phyloP scores from a whole-genome alignment of 2,113 vertebrate species.

The Ctenodactylus gundi region DNA sequence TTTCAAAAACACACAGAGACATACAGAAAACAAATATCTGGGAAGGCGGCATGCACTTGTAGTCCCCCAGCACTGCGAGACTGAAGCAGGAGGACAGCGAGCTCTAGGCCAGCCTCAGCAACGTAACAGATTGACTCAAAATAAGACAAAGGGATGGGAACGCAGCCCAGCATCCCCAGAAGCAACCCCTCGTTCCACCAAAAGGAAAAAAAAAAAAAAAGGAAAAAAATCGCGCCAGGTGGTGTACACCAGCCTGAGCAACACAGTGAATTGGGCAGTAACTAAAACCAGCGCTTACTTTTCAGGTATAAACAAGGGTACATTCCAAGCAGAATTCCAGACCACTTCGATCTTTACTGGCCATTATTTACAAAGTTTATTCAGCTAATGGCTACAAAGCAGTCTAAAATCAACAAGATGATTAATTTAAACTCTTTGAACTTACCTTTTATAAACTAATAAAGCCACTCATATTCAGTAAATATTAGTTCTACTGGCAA shows the following conservation, averaged over 20 bases:
- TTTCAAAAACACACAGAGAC: not conserved
- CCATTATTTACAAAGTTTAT: not conserved
- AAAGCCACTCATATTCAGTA: not conserved
- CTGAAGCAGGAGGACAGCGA: not conserved
- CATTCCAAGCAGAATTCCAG: slow-evolving; percentile 22
- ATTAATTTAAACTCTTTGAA: slow-evolving; percentile 31
- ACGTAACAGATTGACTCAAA: not conserved
- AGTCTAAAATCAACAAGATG: not conserved
- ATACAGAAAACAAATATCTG: too few species aligned
- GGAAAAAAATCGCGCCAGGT: not conserved
- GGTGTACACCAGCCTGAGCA: not conserved
- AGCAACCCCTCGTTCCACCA: not conserved
- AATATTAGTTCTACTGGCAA: not conserved
- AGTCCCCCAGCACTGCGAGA: not conserved
- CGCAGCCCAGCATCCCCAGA: not conserved
- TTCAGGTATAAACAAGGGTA: not conserved
- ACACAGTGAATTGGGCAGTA: not conserved
- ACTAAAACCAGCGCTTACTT: not conserved
- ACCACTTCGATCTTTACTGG: slow-evolving; percentile 14
- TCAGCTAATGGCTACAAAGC: not conserved
- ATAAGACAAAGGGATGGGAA: not conserved
- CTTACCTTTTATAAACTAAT: not conserved
- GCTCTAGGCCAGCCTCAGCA: not conserved
- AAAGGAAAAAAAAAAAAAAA: not conserved
- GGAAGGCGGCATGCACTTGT: too few species aligned